A percentile compares a stretch with the other conserved stretches of the same genome.
Evolutionary conservation across 2,797 vertebrate genomes (phyloP).

Genomic region (Selene dorsalis): DNA sequence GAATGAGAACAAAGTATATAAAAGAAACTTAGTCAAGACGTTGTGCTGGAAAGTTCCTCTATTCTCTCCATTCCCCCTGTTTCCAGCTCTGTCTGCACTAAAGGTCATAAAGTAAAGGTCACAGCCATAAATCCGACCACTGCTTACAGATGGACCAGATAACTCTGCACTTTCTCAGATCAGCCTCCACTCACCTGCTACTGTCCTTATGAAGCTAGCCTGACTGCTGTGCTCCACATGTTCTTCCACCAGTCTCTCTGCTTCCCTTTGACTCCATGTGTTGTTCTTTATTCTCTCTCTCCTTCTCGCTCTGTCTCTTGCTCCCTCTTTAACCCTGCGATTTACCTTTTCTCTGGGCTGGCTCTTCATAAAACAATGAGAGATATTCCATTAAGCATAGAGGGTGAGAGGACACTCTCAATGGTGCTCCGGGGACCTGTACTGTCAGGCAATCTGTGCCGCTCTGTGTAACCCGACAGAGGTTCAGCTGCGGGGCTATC

Average conservation of each 20-base stretch:
- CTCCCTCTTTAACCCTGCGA: slow-evolving; percentile 69
- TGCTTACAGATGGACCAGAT: slow-evolving; percentile 71
- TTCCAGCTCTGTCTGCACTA: slow-evolving; percentile 72
- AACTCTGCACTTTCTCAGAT: slow-evolving; percentile 53
- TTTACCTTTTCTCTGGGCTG: slow-evolving; percentile 72
- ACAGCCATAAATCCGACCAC: slow-evolving; percentile 77
- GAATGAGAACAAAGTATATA: slow-evolving; percentile 58
- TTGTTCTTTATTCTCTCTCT: slow-evolving; percentile 28
- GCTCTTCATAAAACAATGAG: slow-evolving; percentile 81
- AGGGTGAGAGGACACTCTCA: slow-evolving; percentile 77
- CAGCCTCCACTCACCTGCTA: slow-evolving; percentile 49
- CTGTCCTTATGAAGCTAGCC: slow-evolving; percentile 49
- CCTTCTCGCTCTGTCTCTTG: slow-evolving; percentile 30
- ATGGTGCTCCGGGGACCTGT: slow-evolving; percentile 71
- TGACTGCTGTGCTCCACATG: slow-evolving; percentile 41
- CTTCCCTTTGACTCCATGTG: slow-evolving; percentile 51
- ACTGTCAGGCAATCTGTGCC: slow-evolving; percentile 76
- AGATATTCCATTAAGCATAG: slow-evolving; percentile 76
- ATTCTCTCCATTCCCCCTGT: slow-evolving; percentile 53
- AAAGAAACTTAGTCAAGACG: slow-evolving; percentile 61
- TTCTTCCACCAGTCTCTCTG: slow-evolving; percentile 40
- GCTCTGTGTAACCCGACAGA: slow-evolving; percentile 63
- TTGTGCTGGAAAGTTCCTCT: slow-evolving; percentile 56
- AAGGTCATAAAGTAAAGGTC: slow-evolving; percentile 83
- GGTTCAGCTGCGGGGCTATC: slow-evolving; percentile 64